Evolutionary conservation across 2,888 invertebrate genomes (phyloP), one percentile per base, ranked within the genome.

Genomic region (Crossocerus cetratus): DNA sequence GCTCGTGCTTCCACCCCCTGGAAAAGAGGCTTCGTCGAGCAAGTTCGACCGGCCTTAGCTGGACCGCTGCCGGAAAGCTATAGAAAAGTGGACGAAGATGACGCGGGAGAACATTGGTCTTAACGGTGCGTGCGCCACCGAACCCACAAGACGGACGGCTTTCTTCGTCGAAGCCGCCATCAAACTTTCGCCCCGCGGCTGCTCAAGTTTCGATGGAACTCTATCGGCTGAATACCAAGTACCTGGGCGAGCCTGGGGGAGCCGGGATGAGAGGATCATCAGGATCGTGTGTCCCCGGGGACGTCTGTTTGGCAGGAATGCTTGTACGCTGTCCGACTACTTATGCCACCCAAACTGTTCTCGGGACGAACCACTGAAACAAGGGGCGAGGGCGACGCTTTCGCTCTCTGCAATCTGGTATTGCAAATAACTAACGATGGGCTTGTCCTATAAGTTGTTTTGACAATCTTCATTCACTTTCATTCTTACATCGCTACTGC

Each of bases 161-260:
- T 77, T 32, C 32, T 71, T 68, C 68, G 16, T 14, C 63, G 62
- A 57, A 63, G 65, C 64, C 70, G 75, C 32, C 82, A 82, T 84
- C 81, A 80, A 86, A 86, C 80, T 86, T 86, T 82, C 74, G 74
- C 74, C 77, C 32, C 82, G 75, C 79, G 81, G 81, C 76, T 80
- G 83, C 84, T 78, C 82, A 85, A 88, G 82, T 89, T 88, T 87
- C 86, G 85, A 87, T 86, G 83, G 83, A 76, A 78, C 80, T 80
- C 65, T 78, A 81, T 73, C 70, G 69, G 75, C 76, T 85, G 89
- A 89, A 89, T 89, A 88, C 86, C 81, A 85, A 88, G 81, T 84
- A 79, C 74, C 74, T 45, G 67, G 54, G 61, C 62, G 65, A 60
- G 73, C 74, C 56, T 23, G 61, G 73, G 68, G 54, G 65, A 60